Percentiles rank a stretch among this genome's conserved stretches.
These are phyloP conservation scores for Tyto alba DNA, from an alignment of 2,113 vertebrate species.

Conservation along the genomic window DNA sequence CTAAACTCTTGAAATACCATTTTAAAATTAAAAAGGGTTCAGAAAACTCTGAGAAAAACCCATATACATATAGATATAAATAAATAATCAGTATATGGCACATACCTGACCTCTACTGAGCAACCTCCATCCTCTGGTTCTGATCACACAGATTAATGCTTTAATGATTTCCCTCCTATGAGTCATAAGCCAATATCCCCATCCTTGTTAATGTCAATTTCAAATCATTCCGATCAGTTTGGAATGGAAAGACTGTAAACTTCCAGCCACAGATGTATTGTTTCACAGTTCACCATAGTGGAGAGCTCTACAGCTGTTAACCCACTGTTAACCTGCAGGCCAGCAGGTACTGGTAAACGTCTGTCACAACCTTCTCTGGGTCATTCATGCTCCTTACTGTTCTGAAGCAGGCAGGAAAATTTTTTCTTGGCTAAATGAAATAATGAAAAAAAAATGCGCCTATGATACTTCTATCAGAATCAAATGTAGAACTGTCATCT, in stretches of 20 bases:
- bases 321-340: background rate
- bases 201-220: background rate
- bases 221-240: background rate
- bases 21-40: background rate
- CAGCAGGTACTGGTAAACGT: background rate
- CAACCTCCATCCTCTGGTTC: background rate
- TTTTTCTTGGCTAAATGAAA: background rate
- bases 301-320: background rate
- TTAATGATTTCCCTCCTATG: background rate
- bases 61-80: background rate
- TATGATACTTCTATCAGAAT: background rate
- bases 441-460: background rate
- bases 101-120: background rate
- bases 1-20: background rate
- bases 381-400: background rate
- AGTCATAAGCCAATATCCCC: background rate
- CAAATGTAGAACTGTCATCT: background rate
- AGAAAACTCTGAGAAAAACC: background rate
- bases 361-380: background rate
- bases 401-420: background rate
- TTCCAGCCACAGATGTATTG: accelerated
- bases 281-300: background rate
- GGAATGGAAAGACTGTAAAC: background rate
- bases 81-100: background rate
- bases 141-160: accelerated